A percentile compares a stretch with the other conserved stretches of the same genome.
These are phyloP conservation scores for Gymnocephalus cernua DNA, from an alignment of 2,113 vertebrate species.

Conservation along the genomic window DNA sequence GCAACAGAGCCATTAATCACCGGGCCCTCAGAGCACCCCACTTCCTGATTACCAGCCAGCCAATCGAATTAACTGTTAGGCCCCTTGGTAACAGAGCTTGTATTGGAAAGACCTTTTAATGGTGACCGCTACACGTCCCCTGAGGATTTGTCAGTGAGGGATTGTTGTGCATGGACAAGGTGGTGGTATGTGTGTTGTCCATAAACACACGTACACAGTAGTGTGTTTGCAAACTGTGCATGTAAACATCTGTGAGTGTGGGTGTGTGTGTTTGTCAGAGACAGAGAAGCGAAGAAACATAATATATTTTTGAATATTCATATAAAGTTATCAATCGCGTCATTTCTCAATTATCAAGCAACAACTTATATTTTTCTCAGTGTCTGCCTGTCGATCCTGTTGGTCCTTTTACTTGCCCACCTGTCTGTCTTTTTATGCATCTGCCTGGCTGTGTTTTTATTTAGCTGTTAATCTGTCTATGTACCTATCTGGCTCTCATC, in stretches of 20 bases:
- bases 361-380: conserved; percentile 21
- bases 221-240: conserved; percentile 73
- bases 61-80: conserved; percentile 98
- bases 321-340: conserved; percentile 18
- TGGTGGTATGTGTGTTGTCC: conserved; percentile 85
- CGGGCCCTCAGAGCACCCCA: conserved; percentile 85
- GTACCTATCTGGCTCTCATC: conserved; percentile 45
- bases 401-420: neutral
- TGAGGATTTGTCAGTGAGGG: conserved; percentile 80
- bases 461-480: conserved; percentile 60
- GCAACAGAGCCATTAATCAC: conserved; percentile 95
- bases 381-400: neutral
- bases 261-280: conserved; percentile 56
- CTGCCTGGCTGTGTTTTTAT: conserved; percentile 43
- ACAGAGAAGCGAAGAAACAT: neutral
- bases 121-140: conserved; percentile 90
- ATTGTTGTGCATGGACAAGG: conserved; percentile 78
- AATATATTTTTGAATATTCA: conserved; percentile 8
- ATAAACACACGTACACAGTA: conserved; percentile 38
- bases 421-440: neutral
- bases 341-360: conserved; percentile 4
- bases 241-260: conserved; percentile 77
- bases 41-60: conserved; percentile 94
- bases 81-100: conserved; percentile 90
- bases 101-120: conserved; percentile 99